A percentile compares a stretch with the other conserved stretches of the same genome.
Evolutionary conservation across 2,797 vertebrate species (phyloP).

Genomic region (Falco novaeseelandiae): DNA sequence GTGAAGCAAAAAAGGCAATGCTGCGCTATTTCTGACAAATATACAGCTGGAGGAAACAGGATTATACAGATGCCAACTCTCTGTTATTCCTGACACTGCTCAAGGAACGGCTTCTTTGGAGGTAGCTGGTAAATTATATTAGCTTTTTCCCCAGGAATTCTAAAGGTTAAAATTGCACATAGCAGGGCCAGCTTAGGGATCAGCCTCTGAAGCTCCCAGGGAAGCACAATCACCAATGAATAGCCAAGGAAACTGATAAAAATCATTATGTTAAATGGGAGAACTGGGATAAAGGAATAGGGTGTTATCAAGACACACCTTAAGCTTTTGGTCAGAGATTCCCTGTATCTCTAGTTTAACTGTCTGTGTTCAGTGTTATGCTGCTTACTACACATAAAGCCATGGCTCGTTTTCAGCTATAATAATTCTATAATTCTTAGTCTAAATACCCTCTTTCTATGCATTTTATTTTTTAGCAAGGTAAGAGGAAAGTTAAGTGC

Average conservation of each 20-base stretch:
- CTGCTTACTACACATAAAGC: background rate
- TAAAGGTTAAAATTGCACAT: background rate
- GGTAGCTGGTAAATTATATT: background rate
- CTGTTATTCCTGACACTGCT: background rate
- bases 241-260: background rate
- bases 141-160: background rate
- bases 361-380: background rate
- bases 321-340: background rate
- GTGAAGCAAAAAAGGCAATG: background rate
- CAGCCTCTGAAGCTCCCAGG: background rate
- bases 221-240: background rate
- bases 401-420: background rate
- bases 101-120: background rate
- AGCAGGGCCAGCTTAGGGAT: background rate
- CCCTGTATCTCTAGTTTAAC: background rate
- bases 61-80: background rate
- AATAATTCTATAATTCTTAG: background rate
- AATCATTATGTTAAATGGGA: background rate
- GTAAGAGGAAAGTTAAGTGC: background rate
- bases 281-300: background rate
- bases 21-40: background rate
- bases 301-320: background rate
- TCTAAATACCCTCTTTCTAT: background rate
- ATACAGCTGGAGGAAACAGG: slow-evolving; percentile 12
- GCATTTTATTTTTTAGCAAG: background rate